Evolutionary conservation across 2,888 invertebrate genomes (phyloP), one percentile per base, ranked within the genome.

Genomic region (Cremastinae sp.): DNA sequence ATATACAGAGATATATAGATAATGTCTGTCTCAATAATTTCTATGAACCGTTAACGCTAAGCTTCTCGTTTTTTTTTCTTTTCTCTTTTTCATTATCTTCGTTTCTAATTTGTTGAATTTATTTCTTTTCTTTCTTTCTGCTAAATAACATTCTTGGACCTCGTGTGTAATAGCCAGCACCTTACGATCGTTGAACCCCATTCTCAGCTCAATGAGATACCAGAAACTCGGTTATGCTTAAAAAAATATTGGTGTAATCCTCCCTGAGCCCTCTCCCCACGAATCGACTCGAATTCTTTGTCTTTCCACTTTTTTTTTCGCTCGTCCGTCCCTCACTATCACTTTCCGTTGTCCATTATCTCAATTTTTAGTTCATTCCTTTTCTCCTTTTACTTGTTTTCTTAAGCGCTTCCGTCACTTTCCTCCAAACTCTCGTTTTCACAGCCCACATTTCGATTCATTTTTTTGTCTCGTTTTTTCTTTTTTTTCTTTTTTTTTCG

Each of bases 71-170:
- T 72, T 64, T 58, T 65, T 58, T 54, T 41, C 59, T 64, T 51
- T 51, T 28, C 28, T 47, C 18, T 51, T 61, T 34, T 56, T 16
- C 53, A 43, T 58, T 45, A 34, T 59, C 34, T 47, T 54, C 41
- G 2, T 45, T 2, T 62, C 36, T 36, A 18, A 36, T 36, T 20
- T 49, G 85, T 84, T 86, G 87, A 79, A 81, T 64, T 51, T 65
- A 54, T 54, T 14, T 43, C 58, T 49, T 64, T 51, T 65, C 51
- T 54, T 22, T 53, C 58, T 34, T 14, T 72, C 43, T 84, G 85
- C 86, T 89, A 86, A 87, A 87, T 88, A 89, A 89, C 87, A 88
- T 87, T 86, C 86, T 89, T 89, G 88, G 89, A 89, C 87, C 88
- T 87, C 86, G 83, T 86, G 84, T 87, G 82, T 85, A 81, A 85